phyloP scores from a whole-genome alignment of 2,888 invertebrate genomes.

The Tetrapedia diversipes region DNA sequence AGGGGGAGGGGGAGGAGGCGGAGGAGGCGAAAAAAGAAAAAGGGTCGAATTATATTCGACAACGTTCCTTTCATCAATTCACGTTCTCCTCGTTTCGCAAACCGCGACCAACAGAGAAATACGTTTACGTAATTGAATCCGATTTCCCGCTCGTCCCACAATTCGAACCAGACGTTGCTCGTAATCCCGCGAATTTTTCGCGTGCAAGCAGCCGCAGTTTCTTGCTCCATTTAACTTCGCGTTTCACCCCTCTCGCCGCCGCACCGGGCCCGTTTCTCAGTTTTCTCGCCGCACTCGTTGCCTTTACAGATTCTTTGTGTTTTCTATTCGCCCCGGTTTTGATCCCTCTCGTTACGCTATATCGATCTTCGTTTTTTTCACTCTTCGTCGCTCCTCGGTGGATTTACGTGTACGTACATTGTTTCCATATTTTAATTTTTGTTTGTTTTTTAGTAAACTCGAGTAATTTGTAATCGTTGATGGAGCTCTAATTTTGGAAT shows the following conservation, averaged over 20 bases:
- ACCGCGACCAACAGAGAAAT: conserved; percentile 30
- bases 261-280: neutral
- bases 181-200: conserved; percentile 54
- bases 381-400: neutral
- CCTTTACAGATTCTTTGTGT: conserved; percentile 17
- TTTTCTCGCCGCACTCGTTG: conserved; percentile 9
- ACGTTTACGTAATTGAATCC: conserved; percentile 59
- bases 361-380: neutral
- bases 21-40: neutral
- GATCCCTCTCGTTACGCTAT: neutral
- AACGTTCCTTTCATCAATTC: neutral
- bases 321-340: neutral
- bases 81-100: conserved; percentile 16
- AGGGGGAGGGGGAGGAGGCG: neutral
- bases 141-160: conserved; percentile 20
- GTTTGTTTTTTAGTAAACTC: neutral
- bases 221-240: conserved; percentile 64
- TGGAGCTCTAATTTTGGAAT: no score
- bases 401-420: neutral
- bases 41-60: neutral
- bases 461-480: neutral
- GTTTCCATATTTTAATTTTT: no score
- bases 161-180: conserved; percentile 50
- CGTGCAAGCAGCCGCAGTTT: conserved; percentile 60
- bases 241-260: conserved; percentile 29